Conservation (phyloP, 1,140 invertebrate species). For the Ips nitidus region DNA sequence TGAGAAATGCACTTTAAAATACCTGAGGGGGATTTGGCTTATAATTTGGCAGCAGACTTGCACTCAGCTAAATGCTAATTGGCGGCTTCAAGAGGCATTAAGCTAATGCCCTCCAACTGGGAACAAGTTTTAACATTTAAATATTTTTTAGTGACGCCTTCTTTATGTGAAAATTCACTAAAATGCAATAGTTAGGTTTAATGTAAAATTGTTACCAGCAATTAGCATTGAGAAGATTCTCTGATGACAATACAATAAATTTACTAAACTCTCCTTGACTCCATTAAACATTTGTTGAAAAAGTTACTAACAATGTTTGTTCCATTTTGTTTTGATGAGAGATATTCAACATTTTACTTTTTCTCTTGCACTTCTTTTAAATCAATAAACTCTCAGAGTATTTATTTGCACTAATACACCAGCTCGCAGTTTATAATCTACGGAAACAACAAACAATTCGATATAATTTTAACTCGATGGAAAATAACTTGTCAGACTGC, state of each 20-base stretch:
- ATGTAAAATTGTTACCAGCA: too few species aligned
- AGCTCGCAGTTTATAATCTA: too few species aligned
- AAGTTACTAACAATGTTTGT: too few species aligned
- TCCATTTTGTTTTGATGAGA: too few species aligned
- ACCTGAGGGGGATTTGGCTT: slow-evolving; percentile 11
- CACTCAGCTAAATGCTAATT: slow-evolving; percentile 18
- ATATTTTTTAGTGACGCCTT: too few species aligned
- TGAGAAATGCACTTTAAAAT: slow-evolving; percentile 22
- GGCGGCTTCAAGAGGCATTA: background rate
- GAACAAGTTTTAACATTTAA: background rate
- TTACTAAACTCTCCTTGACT: background rate
- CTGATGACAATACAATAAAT: background rate
- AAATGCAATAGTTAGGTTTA: too few species aligned
- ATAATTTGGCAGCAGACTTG: slow-evolving; percentile 21
- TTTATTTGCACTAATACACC: too few species aligned
- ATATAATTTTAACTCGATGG: slow-evolving; percentile 31
- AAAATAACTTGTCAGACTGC: slow-evolving; percentile 30
- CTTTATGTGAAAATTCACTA: too few species aligned
- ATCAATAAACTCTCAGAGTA: too few species aligned
- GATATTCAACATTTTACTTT: too few species aligned
- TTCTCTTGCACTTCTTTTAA: too few species aligned
- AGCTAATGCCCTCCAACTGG: background rate
- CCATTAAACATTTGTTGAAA: too few species aligned
- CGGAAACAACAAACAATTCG: background rate
- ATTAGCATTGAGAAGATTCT: background rate